These are phyloP conservation scores for Rana temporaria DNA, from an alignment of 2,113 vertebrate species.

Conservation along the genomic window DNA sequence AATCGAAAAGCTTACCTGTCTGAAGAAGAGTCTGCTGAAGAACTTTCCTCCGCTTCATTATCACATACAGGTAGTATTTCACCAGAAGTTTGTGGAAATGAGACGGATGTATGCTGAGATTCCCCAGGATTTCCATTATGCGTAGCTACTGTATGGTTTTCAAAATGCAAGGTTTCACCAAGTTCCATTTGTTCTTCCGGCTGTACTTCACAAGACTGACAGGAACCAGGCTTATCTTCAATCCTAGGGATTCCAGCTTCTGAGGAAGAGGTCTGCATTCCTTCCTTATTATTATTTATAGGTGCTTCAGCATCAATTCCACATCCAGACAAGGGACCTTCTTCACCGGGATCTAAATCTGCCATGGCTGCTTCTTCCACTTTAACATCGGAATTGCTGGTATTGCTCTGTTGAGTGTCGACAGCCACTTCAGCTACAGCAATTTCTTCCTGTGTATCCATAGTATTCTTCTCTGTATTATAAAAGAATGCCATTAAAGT, in stretches of 20 bases:
- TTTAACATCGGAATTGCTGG: neutral
- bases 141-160: neutral
- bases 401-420: neutral
- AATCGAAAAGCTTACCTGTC: constrained; percentile 19
- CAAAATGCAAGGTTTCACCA: constrained; percentile 6
- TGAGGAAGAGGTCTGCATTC: neutral
- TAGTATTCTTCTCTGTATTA: neutral
- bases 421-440: neutral
- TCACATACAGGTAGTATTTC: neutral
- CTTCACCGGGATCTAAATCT: neutral
- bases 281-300: neutral
- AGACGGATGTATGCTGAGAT: too few species aligned
- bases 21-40: constrained; percentile 28
- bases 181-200: constrained; percentile 27
- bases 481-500: too few species aligned
- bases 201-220: neutral
- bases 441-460: constrained; percentile 13
- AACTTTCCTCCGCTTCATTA: neutral
- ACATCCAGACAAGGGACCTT: neutral
- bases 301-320: neutral
- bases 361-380: neutral
- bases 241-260: neutral
- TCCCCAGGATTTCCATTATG: neutral
- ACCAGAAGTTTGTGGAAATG: neutral
- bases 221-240: neutral